These are phyloP conservation scores for Cryptops parisi DNA, from an alignment of 2,888 invertebrate genomes.

Conservation along the genomic window DNA sequence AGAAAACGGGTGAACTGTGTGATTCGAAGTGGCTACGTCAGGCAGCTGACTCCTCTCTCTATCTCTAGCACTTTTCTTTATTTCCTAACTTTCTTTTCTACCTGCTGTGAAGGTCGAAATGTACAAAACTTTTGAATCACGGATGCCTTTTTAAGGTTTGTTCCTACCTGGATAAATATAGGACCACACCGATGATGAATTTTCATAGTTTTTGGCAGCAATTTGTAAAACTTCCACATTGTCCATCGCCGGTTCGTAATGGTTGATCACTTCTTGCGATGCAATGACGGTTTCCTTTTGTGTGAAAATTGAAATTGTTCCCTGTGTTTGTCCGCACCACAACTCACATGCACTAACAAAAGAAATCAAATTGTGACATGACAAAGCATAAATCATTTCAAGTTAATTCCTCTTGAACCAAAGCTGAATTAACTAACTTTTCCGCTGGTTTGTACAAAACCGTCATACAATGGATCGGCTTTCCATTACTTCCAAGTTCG, in stretches of 20 bases:
- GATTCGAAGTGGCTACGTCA: no score
- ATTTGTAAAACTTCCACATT: constrained; percentile 40
- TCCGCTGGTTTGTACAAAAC: not conserved
- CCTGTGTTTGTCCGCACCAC: constrained; percentile 78
- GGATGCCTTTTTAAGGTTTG: not conserved
- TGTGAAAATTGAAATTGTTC: constrained; percentile 61
- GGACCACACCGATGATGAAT: constrained; percentile 40
- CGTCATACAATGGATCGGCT: constrained; percentile 48
- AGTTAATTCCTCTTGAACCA: no score
- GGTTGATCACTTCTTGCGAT: constrained; percentile 52
- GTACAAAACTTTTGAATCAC: no score
- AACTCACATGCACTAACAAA: constrained; percentile 43
- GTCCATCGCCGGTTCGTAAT: constrained; percentile 41
- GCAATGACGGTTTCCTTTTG: constrained; percentile 49
- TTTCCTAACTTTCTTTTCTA: no score
- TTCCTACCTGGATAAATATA: constrained; percentile 61
- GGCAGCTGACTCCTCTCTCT: no score
- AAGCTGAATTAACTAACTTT: no score
- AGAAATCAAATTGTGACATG: not conserved
- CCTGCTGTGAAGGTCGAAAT: no score
- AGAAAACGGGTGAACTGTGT: no score
- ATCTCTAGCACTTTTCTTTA: no score
- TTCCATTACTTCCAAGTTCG: constrained; percentile 23
- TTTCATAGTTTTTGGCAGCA: constrained; percentile 38
- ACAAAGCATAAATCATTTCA: no score